phyloP scores from a whole-genome alignment of 2,888 invertebrate species.

The Elaeidobius kamerunicus region DNA sequence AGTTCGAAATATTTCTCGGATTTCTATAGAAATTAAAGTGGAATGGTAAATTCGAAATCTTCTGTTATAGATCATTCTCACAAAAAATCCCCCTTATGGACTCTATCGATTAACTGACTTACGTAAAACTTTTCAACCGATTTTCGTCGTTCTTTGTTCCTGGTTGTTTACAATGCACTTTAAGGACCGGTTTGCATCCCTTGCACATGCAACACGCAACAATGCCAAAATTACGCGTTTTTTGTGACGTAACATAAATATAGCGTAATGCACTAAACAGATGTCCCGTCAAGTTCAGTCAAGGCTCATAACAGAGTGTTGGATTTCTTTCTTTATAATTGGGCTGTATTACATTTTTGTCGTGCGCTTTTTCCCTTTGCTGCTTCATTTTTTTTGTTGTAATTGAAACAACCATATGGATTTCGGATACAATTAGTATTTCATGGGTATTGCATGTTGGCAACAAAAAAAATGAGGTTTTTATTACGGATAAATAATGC shows the following conservation, averaged over 20 bases:
- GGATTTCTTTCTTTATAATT: slow-evolving; percentile 3
- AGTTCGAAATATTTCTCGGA: no score
- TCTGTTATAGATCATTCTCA: no score
- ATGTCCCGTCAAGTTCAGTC: slow-evolving; percentile 12
- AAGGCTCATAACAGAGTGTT: slow-evolving; percentile 10
- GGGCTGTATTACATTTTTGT: not conserved
- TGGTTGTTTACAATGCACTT: slow-evolving; percentile 8
- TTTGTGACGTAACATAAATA: slow-evolving; percentile 20
- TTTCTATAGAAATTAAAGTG: no score
- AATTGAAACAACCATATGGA: not conserved
- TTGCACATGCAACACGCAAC: slow-evolving; percentile 12
- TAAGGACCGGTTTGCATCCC: slow-evolving; percentile 19
- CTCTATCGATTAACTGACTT: no score
- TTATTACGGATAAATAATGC: no score
- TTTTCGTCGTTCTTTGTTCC: no score
- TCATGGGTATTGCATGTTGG: no score
- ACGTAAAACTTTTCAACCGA: no score
- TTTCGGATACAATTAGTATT: no score
- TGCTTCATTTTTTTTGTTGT: not conserved
- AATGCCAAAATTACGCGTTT: slow-evolving; percentile 21
- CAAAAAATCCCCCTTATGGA: no score
- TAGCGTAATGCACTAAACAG: slow-evolving; percentile 16
- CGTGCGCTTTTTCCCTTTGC: not conserved
- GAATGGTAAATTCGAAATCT: no score
- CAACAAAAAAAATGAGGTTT: no score